These are phyloP conservation scores for Cyprinodon variegatus DNA, from an alignment of 2,113 vertebrate species.

Conservation along the genomic window DNA sequence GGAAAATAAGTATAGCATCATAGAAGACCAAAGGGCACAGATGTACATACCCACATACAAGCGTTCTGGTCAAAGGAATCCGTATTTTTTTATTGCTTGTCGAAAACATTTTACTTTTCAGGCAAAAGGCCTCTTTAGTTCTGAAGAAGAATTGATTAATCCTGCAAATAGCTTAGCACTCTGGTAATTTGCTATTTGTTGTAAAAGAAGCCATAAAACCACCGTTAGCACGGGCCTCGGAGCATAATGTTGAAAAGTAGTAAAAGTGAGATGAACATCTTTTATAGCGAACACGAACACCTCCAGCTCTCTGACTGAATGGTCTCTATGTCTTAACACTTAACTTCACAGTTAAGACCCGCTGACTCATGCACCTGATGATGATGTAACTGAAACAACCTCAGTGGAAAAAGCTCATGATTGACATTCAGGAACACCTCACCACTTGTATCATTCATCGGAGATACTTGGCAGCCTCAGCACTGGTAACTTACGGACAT, in stretches of 20 bases:
- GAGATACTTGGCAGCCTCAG: background rate
- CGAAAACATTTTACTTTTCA: background rate
- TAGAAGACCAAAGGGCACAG: no score
- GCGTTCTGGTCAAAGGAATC: no score
- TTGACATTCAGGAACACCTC: background rate
- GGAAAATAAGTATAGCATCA: no score
- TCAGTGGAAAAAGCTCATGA: background rate
- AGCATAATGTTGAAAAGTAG: background rate
- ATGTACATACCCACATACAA: no score
- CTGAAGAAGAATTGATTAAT: background rate
- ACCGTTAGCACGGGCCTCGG: background rate
- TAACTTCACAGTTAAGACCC: no score
- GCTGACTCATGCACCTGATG: background rate
- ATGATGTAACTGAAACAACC: background rate
- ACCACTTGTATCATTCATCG: background rate
- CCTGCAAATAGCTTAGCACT: background rate
- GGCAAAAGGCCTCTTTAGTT: background rate
- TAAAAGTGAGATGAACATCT: background rate
- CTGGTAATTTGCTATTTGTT: background rate
- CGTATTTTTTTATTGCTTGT: no score
- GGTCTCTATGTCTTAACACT: no score
- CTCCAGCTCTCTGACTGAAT: background rate
- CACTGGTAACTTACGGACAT: background rate
- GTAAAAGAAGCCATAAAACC: background rate
- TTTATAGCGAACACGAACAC: background rate